These are phyloP conservation scores for Lomographa bimaculata DNA, from an alignment of 2,888 invertebrate species.

Conservation along the genomic window DNA sequence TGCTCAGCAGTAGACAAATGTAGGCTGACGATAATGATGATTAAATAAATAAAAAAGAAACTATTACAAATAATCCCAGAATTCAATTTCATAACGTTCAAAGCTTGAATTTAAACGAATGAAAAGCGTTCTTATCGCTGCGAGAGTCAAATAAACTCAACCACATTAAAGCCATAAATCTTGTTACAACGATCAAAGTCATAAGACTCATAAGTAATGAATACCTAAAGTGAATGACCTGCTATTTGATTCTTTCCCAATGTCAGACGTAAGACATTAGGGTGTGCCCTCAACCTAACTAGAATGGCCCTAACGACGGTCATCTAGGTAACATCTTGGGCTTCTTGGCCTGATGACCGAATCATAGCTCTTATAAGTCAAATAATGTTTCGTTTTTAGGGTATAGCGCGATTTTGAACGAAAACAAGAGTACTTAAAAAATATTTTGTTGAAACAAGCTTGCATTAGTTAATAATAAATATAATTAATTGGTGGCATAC, in stretches of 20 bases:
- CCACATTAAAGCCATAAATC: neutral
- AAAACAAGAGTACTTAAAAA: too few relatives aligned
- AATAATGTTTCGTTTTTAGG: neutral
- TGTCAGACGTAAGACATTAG: slow-evolving; percentile 24
- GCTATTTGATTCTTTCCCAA: slow-evolving; percentile 16
- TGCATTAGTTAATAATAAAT: too few relatives aligned
- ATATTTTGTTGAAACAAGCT: too few relatives aligned
- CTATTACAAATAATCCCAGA: too few relatives aligned
- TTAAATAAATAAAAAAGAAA: too few relatives aligned
- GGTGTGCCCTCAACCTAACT: slow-evolving; percentile 11
- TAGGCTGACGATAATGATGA: too few relatives aligned
- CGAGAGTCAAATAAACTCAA: slow-evolving; percentile 5
- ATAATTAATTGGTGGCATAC: too few relatives aligned
- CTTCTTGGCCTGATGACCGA: slow-evolving; percentile 8
- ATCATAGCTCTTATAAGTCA: slow-evolving; percentile 3
- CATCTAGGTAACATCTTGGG: slow-evolving; percentile 14
- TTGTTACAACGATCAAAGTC: too few relatives aligned
- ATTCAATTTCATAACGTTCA: too few relatives aligned
- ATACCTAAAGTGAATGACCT: slow-evolving; percentile 18
- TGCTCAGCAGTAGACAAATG: too few relatives aligned
- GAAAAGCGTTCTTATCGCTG: neutral
- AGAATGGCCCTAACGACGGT: slow-evolving; percentile 9
- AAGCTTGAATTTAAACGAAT: too few relatives aligned
- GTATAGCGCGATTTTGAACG: too few relatives aligned
- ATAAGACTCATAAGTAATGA: slow-evolving; percentile 11